Conservation (phyloP, 2,797 vertebrate species). For the Manis crassicaudata region DNA sequence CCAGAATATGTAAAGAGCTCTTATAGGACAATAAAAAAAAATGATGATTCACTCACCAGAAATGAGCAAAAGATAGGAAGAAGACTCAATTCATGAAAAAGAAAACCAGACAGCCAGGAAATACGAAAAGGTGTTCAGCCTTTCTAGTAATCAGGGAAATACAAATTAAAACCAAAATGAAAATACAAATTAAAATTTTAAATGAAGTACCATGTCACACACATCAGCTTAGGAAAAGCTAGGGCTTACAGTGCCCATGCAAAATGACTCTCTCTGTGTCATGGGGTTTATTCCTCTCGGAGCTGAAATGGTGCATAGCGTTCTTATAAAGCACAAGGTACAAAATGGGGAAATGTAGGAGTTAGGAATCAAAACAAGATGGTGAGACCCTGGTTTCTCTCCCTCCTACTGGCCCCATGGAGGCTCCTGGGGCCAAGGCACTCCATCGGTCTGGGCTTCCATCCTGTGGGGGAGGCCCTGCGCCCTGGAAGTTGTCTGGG, state of each 20-base stretch:
- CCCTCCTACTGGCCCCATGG: background rate
- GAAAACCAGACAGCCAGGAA: background rate
- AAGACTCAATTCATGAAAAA: background rate
- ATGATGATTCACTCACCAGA: background rate
- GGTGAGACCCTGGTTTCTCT: background rate
- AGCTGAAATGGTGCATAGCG: background rate
- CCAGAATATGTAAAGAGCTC: background rate
- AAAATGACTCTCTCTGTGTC: background rate
- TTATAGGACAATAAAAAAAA: background rate
- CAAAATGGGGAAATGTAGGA: background rate
- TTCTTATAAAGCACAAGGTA: background rate
- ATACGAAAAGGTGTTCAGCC: background rate
- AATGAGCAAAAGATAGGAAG: background rate
- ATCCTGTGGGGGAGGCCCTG: background rate
- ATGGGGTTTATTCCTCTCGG: background rate
- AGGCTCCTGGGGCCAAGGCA: too few relatives aligned
- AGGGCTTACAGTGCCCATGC: too few relatives aligned
- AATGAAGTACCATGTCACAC: background rate
- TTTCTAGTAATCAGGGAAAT: background rate
- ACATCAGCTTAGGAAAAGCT: accelerated
- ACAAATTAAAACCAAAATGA: background rate
- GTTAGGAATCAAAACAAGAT: background rate
- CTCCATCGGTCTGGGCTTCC: too few relatives aligned
- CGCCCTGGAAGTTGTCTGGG: background rate
- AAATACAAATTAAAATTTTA: background rate